Percentiles rank a stretch among this genome's conserved stretches.
Evolutionary conservation across 2,888 invertebrate species (phyloP).

Genomic region (Tortricodes alternella): DNA sequence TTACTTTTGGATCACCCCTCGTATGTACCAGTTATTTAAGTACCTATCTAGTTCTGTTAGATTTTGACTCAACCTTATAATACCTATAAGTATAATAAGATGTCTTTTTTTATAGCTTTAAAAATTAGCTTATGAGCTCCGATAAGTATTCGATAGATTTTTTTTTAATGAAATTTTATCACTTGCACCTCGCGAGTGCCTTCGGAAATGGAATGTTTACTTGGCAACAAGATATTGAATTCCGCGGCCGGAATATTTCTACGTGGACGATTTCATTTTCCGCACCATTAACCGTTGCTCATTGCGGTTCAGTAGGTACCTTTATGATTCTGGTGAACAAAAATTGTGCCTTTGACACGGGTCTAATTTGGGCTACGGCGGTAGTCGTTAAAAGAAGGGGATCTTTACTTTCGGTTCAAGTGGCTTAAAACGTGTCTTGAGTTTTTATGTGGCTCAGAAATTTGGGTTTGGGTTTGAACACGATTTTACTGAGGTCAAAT

Average conservation of each 20-base stretch:
- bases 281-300: conserved; percentile 28
- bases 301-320: conserved; percentile 9
- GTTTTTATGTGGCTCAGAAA: no score
- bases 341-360: conserved; percentile 4
- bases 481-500: no score
- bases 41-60: no score
- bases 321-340: conserved; percentile 1
- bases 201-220: conserved; percentile 42
- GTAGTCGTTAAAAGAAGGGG: conserved; percentile 11
- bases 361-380: not conserved
- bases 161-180: not conserved
- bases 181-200: not conserved
- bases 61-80: no score
- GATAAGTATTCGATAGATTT: not conserved
- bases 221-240: conserved; percentile 57
- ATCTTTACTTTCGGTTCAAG: conserved; percentile 1
- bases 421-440: no score
- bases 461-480: no score
- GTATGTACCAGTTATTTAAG: no score
- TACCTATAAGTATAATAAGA: no score
- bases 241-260: conserved; percentile 47
- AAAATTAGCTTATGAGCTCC: no score
- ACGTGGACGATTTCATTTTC: conserved; percentile 51
- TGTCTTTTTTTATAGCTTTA: no score
- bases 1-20: no score